Base-by-base conservation (phyloP, 2,888 invertebrate genomes). In the Harpalus rubripes region DNA sequence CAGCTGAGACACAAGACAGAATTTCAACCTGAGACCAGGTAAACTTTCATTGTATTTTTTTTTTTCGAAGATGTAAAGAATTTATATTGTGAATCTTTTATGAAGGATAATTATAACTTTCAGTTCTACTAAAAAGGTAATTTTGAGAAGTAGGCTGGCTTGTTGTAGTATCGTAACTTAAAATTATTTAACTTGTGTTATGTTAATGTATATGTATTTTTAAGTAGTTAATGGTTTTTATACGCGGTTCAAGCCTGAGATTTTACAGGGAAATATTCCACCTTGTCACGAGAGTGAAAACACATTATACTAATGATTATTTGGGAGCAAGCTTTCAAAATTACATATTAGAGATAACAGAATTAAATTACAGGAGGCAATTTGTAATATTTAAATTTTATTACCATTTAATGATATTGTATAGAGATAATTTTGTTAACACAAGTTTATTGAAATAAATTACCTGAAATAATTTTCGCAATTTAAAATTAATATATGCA, bases 311-410 rank as follows among this genome's bases (percentile, higher is more conserved):
- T 79, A 79, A 79, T 79, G 61, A 32, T 39, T 56, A 56, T 22
- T 59, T 78, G 39, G 22, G n/a, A 26, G 32, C 78, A 78, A 39
- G 61, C 39, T 61, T 59, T 61, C 79, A n/a, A 79, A 79, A 79
- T 61, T 79, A 79, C 32, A 79, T 79, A 61, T 61, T 79, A 39
- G 39, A 79, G 79, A 61, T 59, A 79, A 79, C 59, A 18, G 39
- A 79, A 59, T 79, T 79, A 79, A 59, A 59, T 61, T 79, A 61
- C 59, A 15, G 8, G 61, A 0, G 18, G 32, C 32, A 61, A 39
- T 79, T 79, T 79, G 61, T 79, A 15, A 16, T 59, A 79, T 32
- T 39, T 61, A 32, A 79, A 79, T 61, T 79, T 79, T 61, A 79
- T 79, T 79, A 56, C 5, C 26, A 44, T 39, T 16, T 72, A 72